These are phyloP conservation scores for Amiota minor DNA, from an alignment of 2,888 invertebrate species.

Conservation along the genomic window DNA sequence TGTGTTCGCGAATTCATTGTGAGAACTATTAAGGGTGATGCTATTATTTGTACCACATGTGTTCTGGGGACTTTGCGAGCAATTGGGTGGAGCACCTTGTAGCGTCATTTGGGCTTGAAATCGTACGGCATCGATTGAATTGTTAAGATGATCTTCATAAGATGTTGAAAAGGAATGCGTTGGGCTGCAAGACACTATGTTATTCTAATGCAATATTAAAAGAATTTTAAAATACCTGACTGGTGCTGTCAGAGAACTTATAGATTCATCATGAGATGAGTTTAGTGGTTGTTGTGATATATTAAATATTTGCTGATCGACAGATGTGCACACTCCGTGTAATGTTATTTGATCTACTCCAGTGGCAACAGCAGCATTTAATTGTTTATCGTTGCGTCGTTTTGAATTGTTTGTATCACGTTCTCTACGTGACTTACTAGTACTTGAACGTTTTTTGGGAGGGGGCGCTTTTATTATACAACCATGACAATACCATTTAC, in stretches of 20 bases:
- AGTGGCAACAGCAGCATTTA: constrained; percentile 9
- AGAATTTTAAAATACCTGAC: constrained; percentile 62
- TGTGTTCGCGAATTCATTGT: constrained; percentile 29
- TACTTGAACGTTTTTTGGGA: constrained; percentile 79
- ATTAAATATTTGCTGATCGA: constrained; percentile 55
- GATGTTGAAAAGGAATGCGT: constrained; percentile 82
- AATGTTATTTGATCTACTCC: constrained; percentile 33
- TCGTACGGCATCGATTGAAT: constrained; percentile 69
- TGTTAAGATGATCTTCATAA: constrained; percentile 75
- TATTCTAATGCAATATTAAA: too few relatives aligned
- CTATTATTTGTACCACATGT: constrained; percentile 23
- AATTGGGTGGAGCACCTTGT: constrained; percentile 35
- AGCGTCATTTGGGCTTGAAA: constrained; percentile 64
- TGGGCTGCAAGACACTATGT: constrained; percentile 74
- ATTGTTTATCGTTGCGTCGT: constrained; percentile 49
- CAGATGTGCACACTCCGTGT: constrained; percentile 11
- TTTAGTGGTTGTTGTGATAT: constrained; percentile 69
- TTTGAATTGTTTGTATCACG: constrained; percentile 65
- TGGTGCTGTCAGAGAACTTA: constrained; percentile 70
- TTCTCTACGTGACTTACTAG: constrained; percentile 76
- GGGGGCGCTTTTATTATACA: constrained; percentile 89
- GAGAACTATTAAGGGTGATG: constrained; percentile 27
- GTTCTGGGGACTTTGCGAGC: constrained; percentile 48
- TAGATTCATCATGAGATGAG: constrained; percentile 73
- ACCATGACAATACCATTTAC: constrained; percentile 91